Conservation (phyloP, 2,113 vertebrate genomes). For the Thalassarche chlororhynchos region DNA sequence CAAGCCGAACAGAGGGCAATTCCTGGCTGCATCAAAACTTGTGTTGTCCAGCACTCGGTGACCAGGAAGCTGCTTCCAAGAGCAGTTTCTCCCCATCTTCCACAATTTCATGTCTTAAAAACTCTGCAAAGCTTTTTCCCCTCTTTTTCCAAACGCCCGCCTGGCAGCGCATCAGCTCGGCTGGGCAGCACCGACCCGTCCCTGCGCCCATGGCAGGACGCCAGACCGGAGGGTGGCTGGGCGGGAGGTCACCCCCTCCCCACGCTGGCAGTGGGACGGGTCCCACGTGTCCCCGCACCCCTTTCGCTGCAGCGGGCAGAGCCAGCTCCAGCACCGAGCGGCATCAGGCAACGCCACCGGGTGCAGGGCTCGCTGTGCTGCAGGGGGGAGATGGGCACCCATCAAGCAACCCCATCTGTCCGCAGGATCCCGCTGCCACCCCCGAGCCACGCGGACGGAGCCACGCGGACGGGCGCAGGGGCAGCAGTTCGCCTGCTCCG, state of each 20-base stretch:
- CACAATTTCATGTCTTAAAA: neutral
- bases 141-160: neutral
- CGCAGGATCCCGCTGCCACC: neutral
- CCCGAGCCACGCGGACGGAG: rapidly evolving
- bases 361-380: rapidly evolving
- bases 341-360: neutral
- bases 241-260: neutral
- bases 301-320: neutral
- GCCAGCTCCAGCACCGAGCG: neutral
- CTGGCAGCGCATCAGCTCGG: neutral
- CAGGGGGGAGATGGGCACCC: neutral
- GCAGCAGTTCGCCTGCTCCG: rapidly evolving
- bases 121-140: neutral
- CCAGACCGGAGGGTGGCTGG: neutral
- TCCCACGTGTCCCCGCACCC: neutral
- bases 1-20: neutral
- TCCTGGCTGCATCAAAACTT: neutral
- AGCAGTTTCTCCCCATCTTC: neutral
- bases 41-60: neutral
- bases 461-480: rapidly evolving
- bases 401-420: too few species aligned
- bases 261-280: rapidly evolving
- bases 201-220: rapidly evolving
- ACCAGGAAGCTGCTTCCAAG: neutral
- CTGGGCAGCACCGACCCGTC: rapidly evolving